Evolutionary conservation across 37 sponge, comb jelly and placozoan genomes (phyloP).

Genomic region (Agelas oroides): DNA sequence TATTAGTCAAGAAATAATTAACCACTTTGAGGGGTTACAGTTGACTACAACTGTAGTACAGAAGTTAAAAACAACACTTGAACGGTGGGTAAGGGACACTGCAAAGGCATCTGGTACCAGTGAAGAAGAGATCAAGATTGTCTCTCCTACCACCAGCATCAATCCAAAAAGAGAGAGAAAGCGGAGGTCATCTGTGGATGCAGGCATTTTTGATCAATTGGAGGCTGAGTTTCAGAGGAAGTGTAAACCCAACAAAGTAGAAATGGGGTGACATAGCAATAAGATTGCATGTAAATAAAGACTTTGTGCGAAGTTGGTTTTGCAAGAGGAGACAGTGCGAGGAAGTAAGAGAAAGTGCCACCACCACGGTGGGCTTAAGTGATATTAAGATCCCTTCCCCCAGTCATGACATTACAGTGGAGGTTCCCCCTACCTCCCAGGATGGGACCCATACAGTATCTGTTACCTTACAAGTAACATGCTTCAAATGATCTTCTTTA

Average conservation of each 20-base stretch:
- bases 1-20: too few relatives aligned
- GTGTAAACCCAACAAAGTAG: slow-evolving; percentile 46
- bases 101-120: slow-evolving; percentile 4
- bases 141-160: neutral
- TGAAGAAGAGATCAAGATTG: slow-evolving; percentile 26
- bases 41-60: too few relatives aligned
- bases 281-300: slow-evolving; percentile 58
- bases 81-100: slow-evolving; percentile 72
- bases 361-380: neutral
- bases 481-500: too few relatives aligned
- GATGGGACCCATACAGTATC: too few relatives aligned
- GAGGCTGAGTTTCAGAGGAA: slow-evolving; percentile 84
- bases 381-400: slow-evolving; percentile 24
- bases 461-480: too few relatives aligned
- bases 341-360: neutral
- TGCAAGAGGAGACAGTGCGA: slow-evolving; percentile 78
- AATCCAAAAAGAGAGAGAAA: slow-evolving; percentile 9
- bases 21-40: too few relatives aligned
- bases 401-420: too few relatives aligned
- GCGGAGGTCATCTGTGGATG: slow-evolving; percentile 22
- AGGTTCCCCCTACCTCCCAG: too few relatives aligned
- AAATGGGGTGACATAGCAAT: slow-evolving; percentile 61
- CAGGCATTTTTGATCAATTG: slow-evolving; percentile 16
- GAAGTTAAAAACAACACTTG: slow-evolving; percentile 36
- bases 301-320: slow-evolving; percentile 88